Base-by-base conservation (phyloP, 2,888 invertebrate genomes). In the Agrotis exclamationis region DNA sequence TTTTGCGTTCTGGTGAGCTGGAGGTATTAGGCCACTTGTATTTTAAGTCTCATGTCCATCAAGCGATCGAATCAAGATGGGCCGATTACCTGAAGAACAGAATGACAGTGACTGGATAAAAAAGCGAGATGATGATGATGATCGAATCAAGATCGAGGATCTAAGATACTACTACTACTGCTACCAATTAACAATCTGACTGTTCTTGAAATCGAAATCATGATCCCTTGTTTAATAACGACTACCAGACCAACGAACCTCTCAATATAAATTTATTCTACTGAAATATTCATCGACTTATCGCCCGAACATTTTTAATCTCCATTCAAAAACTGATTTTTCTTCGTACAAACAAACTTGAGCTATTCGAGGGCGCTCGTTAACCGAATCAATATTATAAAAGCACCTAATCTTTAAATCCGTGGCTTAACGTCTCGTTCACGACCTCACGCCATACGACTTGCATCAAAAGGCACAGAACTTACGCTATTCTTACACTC, bases 301-400 rank as follows among this genome's bases (percentile, higher is more conserved):
- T 14, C n/a, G 5, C 16, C 14, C 1, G 20, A 22, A 63, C 0
- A 47, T 54, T 54, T 22, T 57, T 16, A 47, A 48, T 48, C 28
- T 18, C 20, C 9, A 9, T n/a, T 14, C 57, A 16, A 39, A 50
- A 51, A 51, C 20, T 13, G 6, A 48, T 44, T 59, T 76, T 53
- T 59, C 67, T 44, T 44, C 11, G 44, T 50, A 24, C 22, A 39
- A 47, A 77, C 60, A 62, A 56, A 44, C 24, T 56, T 28, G n/a
- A 44, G 16, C 0, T n/a, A 51, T 18, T 16, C 9, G 7, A 20
- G 18, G 22, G 50, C 45, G 28, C 57, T 77, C 53, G 71, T 77
- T 77, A 74, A n/a, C 22, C 16, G n/a, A 77, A 70, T 74, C 57
- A 74, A 74, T 57, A 77, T 77, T 7, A 63, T 51, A 57, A 70